Base-by-base conservation (phyloP, 2,888 invertebrate species). In the Trachelus stipa region DNA sequence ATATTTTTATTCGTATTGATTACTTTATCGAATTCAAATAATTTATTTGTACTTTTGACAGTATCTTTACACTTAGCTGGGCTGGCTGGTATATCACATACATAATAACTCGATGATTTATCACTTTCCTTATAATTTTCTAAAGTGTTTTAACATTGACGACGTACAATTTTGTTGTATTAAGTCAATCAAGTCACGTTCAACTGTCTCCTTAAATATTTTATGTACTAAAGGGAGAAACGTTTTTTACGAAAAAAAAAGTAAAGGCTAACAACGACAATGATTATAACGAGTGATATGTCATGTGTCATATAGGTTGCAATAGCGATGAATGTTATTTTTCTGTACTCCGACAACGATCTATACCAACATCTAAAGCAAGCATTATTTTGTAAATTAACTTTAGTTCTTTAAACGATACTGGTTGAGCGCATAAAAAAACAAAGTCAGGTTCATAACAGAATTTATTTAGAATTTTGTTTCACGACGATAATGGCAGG, bases 31-130 rank as follows among this genome's bases (percentile, higher is more conserved):
- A 56, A 56, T 56, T 56, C 23, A 56, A 56, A 56, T 56, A 56
- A 56, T 73, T 75, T 40, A 81, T 81, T 81, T 81, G 81, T 81
- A 81, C 81, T 81, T 68, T 81, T 79, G 68, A 74, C 79, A 79
- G 80, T 81, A 77, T 79, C 30, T 77, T 40, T 71, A 78, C 74
- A 75, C 74, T 79, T 76, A 75, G 76, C 56, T 76, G 80, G 30
- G 15, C 73, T 77, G 15, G 76, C 30, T 78, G 77, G 2, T 56
- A 23, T 56, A 56, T 56, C 56, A 56, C 56, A 56, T 56, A 56
- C 56, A 56, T 56, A 40, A 40, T 40, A 56, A 56, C 56, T 56
- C 56, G 56, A 56, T 56, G 56, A 56, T 56, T 56, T 56, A 56
- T 56, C 56, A 56, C 56, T 56, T 56, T 56, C 2, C 56, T 56